These are phyloP conservation scores for Ctenodactylus gundi DNA, from an alignment of 2,113 vertebrate genomes.

Conservation along the genomic window DNA sequence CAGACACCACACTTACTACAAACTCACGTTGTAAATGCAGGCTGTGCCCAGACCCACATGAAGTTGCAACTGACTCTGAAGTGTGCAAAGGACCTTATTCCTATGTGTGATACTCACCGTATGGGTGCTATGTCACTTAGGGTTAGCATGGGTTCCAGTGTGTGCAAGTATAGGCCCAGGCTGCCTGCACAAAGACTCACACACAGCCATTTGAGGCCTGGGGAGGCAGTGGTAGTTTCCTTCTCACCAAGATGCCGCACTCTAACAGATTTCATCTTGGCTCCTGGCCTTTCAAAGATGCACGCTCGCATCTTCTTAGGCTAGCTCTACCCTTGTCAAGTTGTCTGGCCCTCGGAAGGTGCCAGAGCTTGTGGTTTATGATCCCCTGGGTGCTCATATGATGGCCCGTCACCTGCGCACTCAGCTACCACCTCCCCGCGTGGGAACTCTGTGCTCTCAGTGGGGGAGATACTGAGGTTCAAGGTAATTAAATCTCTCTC, in stretches of 20 bases:
- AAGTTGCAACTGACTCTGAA: background rate
- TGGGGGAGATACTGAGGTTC: constrained; percentile 46
- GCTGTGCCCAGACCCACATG: background rate
- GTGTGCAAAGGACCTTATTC: background rate
- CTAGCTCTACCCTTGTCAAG: constrained; percentile 48
- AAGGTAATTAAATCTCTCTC: constrained; percentile 79
- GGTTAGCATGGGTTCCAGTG: background rate
- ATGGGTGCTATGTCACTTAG: too few species aligned
- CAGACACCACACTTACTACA: background rate
- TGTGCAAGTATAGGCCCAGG: fast-evolving
- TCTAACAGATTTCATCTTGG: background rate
- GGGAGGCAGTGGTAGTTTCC: background rate
- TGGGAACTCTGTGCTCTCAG: constrained; percentile 31
- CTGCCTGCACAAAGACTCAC: background rate
- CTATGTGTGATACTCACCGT: background rate
- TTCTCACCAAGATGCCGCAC: background rate
- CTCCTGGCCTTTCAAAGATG: background rate
- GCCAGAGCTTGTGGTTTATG: constrained; percentile 32
- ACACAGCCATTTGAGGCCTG: too few species aligned
- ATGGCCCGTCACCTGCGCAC: constrained; percentile 30
- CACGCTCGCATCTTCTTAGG: background rate
- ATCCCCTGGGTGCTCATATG: background rate
- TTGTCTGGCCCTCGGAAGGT: constrained; percentile 40
- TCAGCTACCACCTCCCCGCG: background rate
- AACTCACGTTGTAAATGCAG: background rate